Conservation (phyloP, 2,797 vertebrate species). For the Halcyon badia region DNA sequence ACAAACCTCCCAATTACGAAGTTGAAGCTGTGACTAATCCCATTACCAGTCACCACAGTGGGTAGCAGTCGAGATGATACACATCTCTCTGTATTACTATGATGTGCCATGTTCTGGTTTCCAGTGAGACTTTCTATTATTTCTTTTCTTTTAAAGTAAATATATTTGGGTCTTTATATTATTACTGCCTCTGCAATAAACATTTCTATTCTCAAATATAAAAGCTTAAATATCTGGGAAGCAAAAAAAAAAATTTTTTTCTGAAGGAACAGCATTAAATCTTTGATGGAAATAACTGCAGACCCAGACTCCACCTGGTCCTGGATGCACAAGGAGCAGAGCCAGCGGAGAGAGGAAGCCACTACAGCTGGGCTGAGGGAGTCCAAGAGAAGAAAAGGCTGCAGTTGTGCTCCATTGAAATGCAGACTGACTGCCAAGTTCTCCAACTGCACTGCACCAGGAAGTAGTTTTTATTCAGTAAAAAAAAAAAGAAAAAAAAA, state of each 20-base stretch:
- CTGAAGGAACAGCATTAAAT: not conserved
- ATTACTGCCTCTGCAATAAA: not conserved
- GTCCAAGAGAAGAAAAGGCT: constrained; percentile 44
- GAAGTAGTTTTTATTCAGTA: not conserved
- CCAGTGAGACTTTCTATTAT: not conserved
- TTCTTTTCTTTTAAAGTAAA: not conserved
- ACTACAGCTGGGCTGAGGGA: constrained; percentile 60
- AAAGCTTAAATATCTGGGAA: not conserved
- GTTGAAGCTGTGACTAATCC: not conserved
- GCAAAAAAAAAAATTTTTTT: not conserved
- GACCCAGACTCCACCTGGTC: constrained; percentile 41
- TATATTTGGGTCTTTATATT: not conserved
- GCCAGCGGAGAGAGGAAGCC: constrained; percentile 45
- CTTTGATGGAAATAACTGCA: not conserved
- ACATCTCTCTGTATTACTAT: not conserved
- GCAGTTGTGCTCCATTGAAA: constrained; percentile 52
- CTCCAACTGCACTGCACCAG: constrained; percentile 18
- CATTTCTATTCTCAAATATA: not conserved
- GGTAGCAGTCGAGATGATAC: not conserved
- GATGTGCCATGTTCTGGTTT: not conserved
- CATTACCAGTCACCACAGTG: not conserved
- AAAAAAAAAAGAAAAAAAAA: not conserved
- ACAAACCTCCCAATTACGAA: not conserved
- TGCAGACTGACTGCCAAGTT: constrained; percentile 50
- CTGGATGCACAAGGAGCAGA: constrained; percentile 19